Evolutionary conservation across 2,113 vertebrate species (phyloP), one percentile per base, ranked within the genome.

Genomic region (Psettodes erumei): DNA sequence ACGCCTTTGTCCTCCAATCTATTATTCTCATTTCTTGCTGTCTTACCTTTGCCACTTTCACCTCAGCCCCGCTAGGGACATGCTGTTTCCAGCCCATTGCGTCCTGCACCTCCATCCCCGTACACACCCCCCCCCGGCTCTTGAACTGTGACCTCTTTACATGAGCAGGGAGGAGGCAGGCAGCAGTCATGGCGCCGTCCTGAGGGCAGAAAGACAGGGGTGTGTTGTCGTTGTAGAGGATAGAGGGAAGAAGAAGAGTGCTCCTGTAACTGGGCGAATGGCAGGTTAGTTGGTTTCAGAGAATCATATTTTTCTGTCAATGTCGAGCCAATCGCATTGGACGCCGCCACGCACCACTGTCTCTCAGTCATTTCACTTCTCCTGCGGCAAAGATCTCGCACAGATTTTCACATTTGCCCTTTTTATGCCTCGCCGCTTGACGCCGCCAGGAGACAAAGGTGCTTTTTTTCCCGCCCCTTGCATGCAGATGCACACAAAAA

Each of bases 111-210:
- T 71, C 27, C 56, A 33, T 71, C 19, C 48, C 35, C 33, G 25
- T 61, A 61, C 58, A 19, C 61, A n/a, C 37, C 18, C 54, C 79
- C 59, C 68, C 37, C 23, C 35, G 58, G 75, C 32, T 77, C 42
- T n/a, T 79, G 65, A 79, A 71, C 79, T 76, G 13, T 83, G 69
- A 85, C 81, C 84, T 65, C 54, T 75, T 77, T 25, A 54, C 71
- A 87, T 30, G 32, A 63, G 71, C 65, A 59, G 48, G 48, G 60
- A 67, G 61, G 50, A 50, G 33, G 68, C 40, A 66, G 37, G 53
- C 45, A 47, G 67, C 62, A 40, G 38, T 71, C 63, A 28, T n/a
- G n/a, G n/a, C n/a, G n/a, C n/a, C n/a, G n/a, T n/a, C n/a, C n/a
- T n/a, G n/a, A n/a, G n/a, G n/a, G n/a, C n/a, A n/a, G n/a, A n/a